A percentile compares a stretch with the other conserved stretches of the same genome.
Evolutionary conservation across 2,113 vertebrate species (phyloP).

Genomic region (Neopipo cinnamomea): DNA sequence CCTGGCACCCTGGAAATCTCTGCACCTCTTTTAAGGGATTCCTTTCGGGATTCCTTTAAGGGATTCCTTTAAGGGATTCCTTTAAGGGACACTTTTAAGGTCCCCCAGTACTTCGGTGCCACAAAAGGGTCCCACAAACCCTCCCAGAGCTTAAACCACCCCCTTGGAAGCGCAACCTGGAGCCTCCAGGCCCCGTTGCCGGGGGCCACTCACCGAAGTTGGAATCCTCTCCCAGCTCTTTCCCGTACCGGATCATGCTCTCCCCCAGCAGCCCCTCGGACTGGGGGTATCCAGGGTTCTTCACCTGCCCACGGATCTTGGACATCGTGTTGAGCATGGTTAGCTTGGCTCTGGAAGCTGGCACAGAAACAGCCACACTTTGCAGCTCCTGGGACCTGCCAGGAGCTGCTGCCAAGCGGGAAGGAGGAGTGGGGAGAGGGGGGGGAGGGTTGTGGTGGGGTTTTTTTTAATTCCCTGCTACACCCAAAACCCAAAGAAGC

Average conservation of each 20-base stretch:
- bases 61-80: too few relatives aligned
- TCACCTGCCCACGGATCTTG: conserved; percentile 97
- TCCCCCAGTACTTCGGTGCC: background rate
- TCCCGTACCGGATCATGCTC: conserved; percentile 91
- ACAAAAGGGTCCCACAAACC: background rate
- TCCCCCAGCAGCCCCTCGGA: conserved; percentile 94
- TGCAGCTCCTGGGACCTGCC: background rate
- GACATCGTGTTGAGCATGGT: conserved; percentile 98
- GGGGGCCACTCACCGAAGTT: conserved; percentile 86
- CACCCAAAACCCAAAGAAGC: background rate
- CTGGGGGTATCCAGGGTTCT: conserved; percentile 95
- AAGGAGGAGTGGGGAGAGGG: too few relatives aligned
- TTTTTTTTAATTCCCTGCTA: background rate
- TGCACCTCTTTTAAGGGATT: background rate
- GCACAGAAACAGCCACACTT: background rate
- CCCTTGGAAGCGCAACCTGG: rapidly evolving
- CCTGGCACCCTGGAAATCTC: background rate
- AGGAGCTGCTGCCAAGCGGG: background rate
- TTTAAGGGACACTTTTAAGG: too few relatives aligned
- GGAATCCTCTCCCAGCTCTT: conserved; percentile 93
- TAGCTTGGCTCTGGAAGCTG: conserved; percentile 95
- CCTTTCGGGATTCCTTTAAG: too few relatives aligned
- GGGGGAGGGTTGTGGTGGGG: too few relatives aligned
- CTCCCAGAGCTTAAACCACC: background rate
- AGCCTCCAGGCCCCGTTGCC: background rate